Conservation (phyloP, 2,113 vertebrate species). For the Neodontobutis hainanensis region DNA sequence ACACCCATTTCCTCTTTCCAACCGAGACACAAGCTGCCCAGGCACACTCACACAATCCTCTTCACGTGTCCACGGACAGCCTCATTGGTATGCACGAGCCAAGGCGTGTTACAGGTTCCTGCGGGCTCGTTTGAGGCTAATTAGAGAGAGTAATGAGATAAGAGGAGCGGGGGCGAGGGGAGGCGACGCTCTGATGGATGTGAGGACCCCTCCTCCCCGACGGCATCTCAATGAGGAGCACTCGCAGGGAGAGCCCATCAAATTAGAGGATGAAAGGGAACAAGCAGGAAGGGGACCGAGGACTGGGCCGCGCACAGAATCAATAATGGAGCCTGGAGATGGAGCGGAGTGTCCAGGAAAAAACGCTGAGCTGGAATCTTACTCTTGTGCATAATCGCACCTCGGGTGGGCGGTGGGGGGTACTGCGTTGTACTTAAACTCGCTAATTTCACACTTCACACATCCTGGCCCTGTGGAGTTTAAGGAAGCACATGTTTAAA, state of each 20-base stretch:
- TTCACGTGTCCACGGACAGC: constrained; percentile 23
- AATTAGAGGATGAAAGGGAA: constrained; percentile 64
- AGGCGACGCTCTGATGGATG: constrained; percentile 63
- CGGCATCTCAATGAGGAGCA: constrained; percentile 66
- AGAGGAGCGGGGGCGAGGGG: constrained; percentile 55
- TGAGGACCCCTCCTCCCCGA: no score
- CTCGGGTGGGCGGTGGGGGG: neutral
- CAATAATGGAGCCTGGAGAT: constrained; percentile 33
- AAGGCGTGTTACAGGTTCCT: constrained; percentile 68
- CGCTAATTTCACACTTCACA: neutral
- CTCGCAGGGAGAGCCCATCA: constrained; percentile 51
- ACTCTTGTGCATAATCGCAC: constrained; percentile 5
- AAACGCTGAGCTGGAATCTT: constrained; percentile 16
- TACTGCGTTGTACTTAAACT: neutral
- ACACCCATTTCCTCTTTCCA: constrained; percentile 59
- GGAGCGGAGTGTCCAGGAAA: constrained; percentile 8
- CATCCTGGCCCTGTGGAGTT: neutral
- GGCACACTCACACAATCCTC: constrained; percentile 27
- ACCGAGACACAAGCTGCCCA: constrained; percentile 64
- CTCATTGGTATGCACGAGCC: constrained; percentile 59
- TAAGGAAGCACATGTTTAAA: no score
- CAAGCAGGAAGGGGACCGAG: constrained; percentile 40
- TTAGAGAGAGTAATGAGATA: constrained; percentile 73
- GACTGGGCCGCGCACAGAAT: constrained; percentile 40
- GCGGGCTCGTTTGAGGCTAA: constrained; percentile 67